Base-by-base conservation (phyloP, 2,113 vertebrate genomes). In the Neoarius graeffei region DNA sequence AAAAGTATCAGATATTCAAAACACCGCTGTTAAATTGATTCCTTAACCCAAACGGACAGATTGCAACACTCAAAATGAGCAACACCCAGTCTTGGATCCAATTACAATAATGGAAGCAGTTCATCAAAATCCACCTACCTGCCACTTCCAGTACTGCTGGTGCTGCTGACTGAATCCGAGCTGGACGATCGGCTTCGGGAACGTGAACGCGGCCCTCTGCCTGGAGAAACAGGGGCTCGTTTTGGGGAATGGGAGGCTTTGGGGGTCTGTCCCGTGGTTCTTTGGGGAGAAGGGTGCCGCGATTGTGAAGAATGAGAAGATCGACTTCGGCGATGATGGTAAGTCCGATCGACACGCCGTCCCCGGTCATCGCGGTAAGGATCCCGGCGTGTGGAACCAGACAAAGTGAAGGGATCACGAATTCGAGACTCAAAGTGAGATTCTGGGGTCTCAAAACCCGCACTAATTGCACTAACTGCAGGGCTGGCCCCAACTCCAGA, bases 221-320 rank as follows among this genome's bases (percentile, higher is more conserved):
- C 92, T 4, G 95, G 95, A 23, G 95, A 96, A 86, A 94, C 86
- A 13, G 94, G 91, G 5, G 92, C 88, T 90, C 94, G 96, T 83
- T 98, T 99, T 86, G 98, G 98, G 25, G 98, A 99, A 91, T 97
- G 96, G 42, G 97, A 90, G 25, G 96, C 96, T 93, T 98, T 96
- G 73, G 97, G 94, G 0, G 96, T 96, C 94, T 99, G 98, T 93
- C 97, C 97, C 19, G 96, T 93, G 93, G 97, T 94, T 91, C 98
- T 92, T 93, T 99, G 98, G 2, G 98, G 98, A 81, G 98, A 99
- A 90, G 97, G 98, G 25, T 97, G 98, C 91, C 98, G 96, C n/a
- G 98, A 99, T 94, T 99, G 98, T 42, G 98, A 99, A n/a, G 98
- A 99, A 94, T 99, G 98, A 67, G 98, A 98, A 14, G 98, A 99